phyloP scores from a whole-genome alignment of 2,888 invertebrate genomes.

The Sturmia bella region DNA sequence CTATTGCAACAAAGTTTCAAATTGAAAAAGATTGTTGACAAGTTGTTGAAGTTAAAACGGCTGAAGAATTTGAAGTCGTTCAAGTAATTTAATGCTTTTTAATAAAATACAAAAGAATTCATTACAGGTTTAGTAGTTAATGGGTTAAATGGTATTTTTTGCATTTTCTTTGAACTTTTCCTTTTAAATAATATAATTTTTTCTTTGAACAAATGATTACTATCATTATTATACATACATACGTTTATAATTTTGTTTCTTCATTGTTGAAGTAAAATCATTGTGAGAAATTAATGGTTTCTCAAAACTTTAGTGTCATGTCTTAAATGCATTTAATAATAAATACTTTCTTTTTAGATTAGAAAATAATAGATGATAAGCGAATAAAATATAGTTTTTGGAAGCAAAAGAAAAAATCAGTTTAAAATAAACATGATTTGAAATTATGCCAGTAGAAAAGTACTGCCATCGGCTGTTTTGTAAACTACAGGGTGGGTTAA shows the following conservation, averaged over 20 bases:
- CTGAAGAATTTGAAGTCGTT: slow-evolving; percentile 1
- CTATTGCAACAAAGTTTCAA: slow-evolving; percentile 16
- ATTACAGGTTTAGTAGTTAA: not conserved
- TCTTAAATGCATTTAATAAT: slow-evolving; percentile 31
- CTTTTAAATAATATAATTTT: not conserved
- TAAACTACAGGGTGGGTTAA: no score
- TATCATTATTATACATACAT: no score
- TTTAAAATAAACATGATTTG: no score
- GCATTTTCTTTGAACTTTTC: not conserved
- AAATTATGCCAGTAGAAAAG: no score
- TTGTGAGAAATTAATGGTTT: slow-evolving; percentile 32
- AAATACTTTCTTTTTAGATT: slow-evolving; percentile 24
- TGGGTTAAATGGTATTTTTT: not conserved
- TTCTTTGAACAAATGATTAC: not conserved
- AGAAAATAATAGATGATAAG: not conserved
- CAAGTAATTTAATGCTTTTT: slow-evolving; percentile 20
- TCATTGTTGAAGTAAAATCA: not conserved
- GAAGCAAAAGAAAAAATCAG: no score
- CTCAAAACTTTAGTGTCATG: slow-evolving; percentile 18
- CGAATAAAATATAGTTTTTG: not conserved
- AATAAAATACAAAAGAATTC: not conserved
- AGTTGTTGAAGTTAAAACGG: slow-evolving; percentile 3
- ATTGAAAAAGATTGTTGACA: not conserved
- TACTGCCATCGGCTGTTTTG: no score
- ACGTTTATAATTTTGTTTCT: not conserved